A percentile compares a stretch with the other conserved stretches of the same genome.
Conservation (phyloP, 1,140 invertebrate species). For the Acyrthosiphon pisum region DNA sequence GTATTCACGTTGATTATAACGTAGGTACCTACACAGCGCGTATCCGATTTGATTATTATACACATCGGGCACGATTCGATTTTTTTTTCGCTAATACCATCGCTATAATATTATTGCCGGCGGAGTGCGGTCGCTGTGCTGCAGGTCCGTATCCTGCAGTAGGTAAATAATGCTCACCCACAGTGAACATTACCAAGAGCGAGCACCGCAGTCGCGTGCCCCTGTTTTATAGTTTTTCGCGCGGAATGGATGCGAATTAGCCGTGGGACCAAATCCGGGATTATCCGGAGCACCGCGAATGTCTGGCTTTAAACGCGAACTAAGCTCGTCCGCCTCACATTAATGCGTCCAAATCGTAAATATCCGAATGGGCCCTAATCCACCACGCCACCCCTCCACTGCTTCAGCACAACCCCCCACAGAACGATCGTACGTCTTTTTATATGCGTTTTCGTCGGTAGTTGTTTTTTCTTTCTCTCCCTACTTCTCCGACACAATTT, state of each 20-base stretch:
- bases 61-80: background rate
- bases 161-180: background rate
- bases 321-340: background rate
- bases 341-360: slow-evolving; percentile 42
- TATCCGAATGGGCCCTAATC: background rate
- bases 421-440: background rate
- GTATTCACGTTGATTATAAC: too few relatives aligned
- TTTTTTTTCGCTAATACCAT: background rate
- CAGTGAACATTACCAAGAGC: background rate
- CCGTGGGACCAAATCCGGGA: slow-evolving; percentile 14
- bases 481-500: background rate
- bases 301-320: slow-evolving; percentile 41
- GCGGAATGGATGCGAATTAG: slow-evolving; percentile 32
- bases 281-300: slow-evolving; percentile 39
- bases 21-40: too few relatives aligned
- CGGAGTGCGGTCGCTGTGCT: background rate
- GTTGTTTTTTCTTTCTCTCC: background rate
- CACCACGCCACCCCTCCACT: background rate
- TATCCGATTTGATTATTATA: background rate
- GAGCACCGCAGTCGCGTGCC: too few relatives aligned
- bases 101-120: background rate
- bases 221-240: slow-evolving; percentile 1
- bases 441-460: background rate
- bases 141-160: too few relatives aligned
- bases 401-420: background rate